Percentiles rank a stretch among this genome's conserved stretches.
These are phyloP conservation scores for Diglossa cyanea DNA, from an alignment of 2,797 vertebrate genomes.

Conservation along the genomic window DNA sequence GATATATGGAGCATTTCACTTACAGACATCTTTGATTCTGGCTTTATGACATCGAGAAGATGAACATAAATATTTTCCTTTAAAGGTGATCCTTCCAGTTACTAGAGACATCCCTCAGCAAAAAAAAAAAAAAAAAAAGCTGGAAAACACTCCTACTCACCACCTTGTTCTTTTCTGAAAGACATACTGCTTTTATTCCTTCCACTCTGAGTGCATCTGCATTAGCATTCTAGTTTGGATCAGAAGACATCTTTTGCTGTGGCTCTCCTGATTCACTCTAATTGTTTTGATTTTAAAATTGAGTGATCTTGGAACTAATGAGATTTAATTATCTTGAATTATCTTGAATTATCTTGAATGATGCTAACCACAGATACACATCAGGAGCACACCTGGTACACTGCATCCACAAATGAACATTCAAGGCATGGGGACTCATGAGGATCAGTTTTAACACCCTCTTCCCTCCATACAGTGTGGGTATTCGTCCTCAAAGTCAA, in stretches of 20 bases:
- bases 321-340: not conserved
- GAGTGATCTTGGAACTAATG: not conserved
- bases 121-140: not conserved
- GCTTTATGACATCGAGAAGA: not conserved
- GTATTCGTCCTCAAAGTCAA: not conserved
- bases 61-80: not conserved
- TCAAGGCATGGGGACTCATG: not conserved
- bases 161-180: not conserved
- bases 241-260: not conserved
- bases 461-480: not conserved
- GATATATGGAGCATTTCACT: not conserved
- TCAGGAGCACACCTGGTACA: not conserved
- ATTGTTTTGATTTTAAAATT: not conserved
- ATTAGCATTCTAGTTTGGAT: not conserved
- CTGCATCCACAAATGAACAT: not conserved
- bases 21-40: not conserved
- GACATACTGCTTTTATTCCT: not conserved
- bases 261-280: not conserved
- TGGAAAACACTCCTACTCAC: not conserved
- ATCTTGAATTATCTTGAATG: not conserved
- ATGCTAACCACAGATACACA: not conserved
- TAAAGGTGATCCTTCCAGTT: not conserved
- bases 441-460: not conserved
- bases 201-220: not conserved
- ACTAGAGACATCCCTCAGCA: not conserved